These are phyloP conservation scores for Phaethon lepturus DNA, from an alignment of 2,113 vertebrate species.

Conservation along the genomic window DNA sequence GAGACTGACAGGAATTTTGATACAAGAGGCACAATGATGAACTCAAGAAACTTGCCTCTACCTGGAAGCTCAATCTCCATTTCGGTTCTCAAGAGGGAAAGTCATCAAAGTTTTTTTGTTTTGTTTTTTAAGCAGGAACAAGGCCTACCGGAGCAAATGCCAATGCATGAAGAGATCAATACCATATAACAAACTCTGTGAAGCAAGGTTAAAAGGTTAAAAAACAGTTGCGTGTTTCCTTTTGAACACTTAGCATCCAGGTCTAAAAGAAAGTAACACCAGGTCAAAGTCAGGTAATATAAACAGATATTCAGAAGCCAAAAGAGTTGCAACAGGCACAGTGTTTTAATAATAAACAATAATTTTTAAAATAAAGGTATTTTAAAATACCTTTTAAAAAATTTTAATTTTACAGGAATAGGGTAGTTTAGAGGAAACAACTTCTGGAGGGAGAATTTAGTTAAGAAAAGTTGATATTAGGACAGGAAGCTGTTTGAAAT, in stretches of 20 bases:
- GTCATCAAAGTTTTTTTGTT: background rate
- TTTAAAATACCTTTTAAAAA: background rate
- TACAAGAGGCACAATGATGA: background rate
- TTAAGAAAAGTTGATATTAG: background rate
- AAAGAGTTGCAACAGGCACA: background rate
- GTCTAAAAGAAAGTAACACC: background rate
- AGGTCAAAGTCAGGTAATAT: background rate
- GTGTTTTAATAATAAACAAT: background rate
- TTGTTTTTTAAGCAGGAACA: background rate
- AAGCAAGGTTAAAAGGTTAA: background rate
- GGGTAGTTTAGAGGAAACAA: background rate
- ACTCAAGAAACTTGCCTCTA: background rate
- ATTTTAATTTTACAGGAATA: background rate
- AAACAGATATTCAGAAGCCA: background rate
- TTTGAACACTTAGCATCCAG: background rate
- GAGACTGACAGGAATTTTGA: background rate
- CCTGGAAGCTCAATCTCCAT: background rate
- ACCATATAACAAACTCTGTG: background rate
- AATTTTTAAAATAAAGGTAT: too few relatives aligned
- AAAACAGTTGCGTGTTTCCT: background rate
- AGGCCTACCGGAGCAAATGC: background rate
- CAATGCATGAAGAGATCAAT: background rate
- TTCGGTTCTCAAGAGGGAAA: background rate
- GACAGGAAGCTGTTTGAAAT: background rate
- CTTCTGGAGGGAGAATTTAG: background rate